These are phyloP conservation scores for Phenganax stokvisi DNA, from an alignment of 92 coral and sea anemone species.

Conservation along the genomic window DNA sequence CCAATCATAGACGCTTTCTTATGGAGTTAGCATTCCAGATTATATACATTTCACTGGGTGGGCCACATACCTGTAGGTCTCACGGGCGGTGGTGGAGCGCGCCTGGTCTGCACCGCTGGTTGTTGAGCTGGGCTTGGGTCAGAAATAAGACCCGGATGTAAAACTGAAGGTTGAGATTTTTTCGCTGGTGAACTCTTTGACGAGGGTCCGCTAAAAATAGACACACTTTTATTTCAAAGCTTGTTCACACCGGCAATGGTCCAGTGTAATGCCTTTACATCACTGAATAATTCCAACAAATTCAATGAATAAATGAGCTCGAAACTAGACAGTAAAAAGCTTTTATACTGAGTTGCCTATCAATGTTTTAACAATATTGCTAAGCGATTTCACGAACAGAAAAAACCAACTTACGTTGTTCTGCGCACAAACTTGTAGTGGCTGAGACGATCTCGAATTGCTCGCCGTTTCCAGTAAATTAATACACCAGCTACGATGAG, in stretches of 20 bases:
- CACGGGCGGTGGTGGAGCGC: not conserved
- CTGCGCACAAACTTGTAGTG: conserved; percentile 35
- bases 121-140: not conserved
- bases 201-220: conserved; percentile 15
- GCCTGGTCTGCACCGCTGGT: not conserved
- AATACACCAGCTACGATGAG: conserved; percentile 6
- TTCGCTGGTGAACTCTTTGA: not conserved
- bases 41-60: not conserved
- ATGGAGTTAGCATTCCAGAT: too few species aligned
- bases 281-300: not conserved
- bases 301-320: not conserved
- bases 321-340: too few species aligned
- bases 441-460: conserved; percentile 24
- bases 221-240: not conserved
- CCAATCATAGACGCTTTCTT: too few species aligned
- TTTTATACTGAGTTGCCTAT: too few species aligned
- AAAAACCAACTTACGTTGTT: conserved; percentile 10
- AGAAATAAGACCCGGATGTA: conserved; percentile 7
- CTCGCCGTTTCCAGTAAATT: conserved; percentile 5
- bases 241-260: not conserved
- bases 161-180: conserved; percentile 4
- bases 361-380: not conserved
- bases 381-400: not conserved
- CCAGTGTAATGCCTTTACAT: not conserved
- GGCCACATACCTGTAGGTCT: not conserved